Evolutionary conservation across 2,113 vertebrate species (phyloP), one percentile per base, ranked within the genome.

Genomic region (Enhydra lutris): DNA sequence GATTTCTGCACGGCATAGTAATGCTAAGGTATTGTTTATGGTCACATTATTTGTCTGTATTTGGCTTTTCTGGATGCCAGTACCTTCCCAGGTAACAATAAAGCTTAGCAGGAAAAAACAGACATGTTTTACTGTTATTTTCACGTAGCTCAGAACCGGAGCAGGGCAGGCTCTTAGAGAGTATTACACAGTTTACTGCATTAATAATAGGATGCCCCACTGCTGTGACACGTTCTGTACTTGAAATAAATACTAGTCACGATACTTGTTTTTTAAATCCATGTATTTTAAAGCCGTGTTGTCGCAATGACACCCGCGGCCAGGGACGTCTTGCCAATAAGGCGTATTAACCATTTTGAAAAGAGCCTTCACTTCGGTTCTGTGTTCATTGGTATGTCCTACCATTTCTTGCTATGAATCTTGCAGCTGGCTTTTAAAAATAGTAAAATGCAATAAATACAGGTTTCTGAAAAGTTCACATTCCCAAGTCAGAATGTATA

Each of bases 171-270:
- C 85, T 98, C 98, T 98, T 97, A 91, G 8, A 96, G 97, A 98
- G 98, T 97, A 97, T 97, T 98, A 97, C 97, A 97, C 98, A 98
- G 98, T 98, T 98, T 98, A 98, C 98, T 95, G 97, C 97, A 98
- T 98, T 98, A 98, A 98, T 98, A 98, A 98, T 61, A 98, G 98
- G 98, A 97, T 98, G 98, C 97, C 98, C 98, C 97, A 97, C 96
- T 97, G 97, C 98, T 98, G 97, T 97, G 98, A 98, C 98, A 98
- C 90, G 89, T 93, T 98, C 98, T 98, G 97, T 92, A 98, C 98
- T 98, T 95, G 97, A 98, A 98, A 99, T 97, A 99, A 99, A 98
- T 98, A 98, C 98, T 98, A 98, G 98, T 98, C 98, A 98, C 97
- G 98, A 98, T 97, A 97, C 97, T 98, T 97, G 96, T 61, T 84